Evolutionary conservation across 2,797 vertebrate species (phyloP).

Genomic region (Scyliorhinus canicula): DNA sequence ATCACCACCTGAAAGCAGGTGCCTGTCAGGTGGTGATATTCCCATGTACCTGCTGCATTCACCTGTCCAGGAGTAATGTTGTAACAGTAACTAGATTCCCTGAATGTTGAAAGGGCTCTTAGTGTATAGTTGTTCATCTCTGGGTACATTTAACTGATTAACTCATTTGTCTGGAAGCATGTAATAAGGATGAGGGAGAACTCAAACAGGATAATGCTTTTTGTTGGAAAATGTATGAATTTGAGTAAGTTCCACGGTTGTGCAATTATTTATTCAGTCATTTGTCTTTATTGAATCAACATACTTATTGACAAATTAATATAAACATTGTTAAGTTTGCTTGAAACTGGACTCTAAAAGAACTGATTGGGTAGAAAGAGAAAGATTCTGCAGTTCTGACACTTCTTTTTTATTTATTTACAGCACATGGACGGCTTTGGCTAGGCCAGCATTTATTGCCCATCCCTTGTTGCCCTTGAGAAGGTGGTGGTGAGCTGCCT

Average conservation of each 20-base stretch:
- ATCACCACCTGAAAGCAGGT: too few species aligned
- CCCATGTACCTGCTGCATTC: too few species aligned
- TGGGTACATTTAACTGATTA: not conserved
- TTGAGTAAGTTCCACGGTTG: not conserved
- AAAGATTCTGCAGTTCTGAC: not conserved
- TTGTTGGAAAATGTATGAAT: not conserved
- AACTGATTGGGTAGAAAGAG: not conserved
- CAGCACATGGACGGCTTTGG: too few species aligned
- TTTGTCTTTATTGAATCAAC: not conserved
- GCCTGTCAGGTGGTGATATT: too few species aligned
- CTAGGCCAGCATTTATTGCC: too few species aligned
- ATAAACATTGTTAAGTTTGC: not conserved
- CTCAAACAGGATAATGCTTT: not conserved
- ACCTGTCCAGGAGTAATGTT: too few species aligned
- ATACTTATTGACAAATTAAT: not conserved
- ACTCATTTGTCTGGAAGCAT: not conserved
- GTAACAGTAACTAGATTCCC: not conserved
- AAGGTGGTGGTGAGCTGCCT: too few species aligned
- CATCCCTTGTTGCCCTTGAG: too few species aligned
- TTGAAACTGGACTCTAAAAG: not conserved
- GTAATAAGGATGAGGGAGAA: not conserved
- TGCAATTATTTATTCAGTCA: not conserved
- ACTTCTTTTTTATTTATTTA: too few species aligned
- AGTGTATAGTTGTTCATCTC: not conserved
- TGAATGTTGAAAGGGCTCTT: not conserved